Evolutionary conservation across 2,113 vertebrate genomes (phyloP).

Genomic region (Machaerirhynchus nigripectus): DNA sequence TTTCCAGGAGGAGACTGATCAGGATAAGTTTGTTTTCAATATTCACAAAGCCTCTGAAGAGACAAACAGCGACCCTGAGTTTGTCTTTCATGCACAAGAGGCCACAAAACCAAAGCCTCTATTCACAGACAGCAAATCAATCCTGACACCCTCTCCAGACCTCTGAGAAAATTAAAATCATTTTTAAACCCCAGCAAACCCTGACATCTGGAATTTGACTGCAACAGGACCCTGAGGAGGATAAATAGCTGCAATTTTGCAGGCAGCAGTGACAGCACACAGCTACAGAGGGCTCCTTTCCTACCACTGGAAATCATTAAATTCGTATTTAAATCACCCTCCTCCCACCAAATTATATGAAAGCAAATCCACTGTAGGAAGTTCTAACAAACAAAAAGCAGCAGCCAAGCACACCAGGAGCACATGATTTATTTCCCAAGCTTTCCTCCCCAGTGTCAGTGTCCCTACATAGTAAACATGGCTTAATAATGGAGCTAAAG

Average conservation of each 20-base stretch:
- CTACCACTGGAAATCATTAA: background rate
- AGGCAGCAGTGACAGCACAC: background rate
- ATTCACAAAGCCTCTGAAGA: background rate
- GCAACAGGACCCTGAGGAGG: background rate
- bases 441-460: background rate
- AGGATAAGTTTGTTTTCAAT: background rate
- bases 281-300: background rate
- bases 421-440: background rate
- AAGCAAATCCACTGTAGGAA: background rate
- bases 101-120: background rate
- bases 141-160: background rate
- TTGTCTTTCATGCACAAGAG: background rate
- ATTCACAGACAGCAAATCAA: background rate
- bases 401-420: background rate
- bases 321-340: background rate
- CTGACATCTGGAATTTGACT: constrained; percentile 24
- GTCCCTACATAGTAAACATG: background rate
- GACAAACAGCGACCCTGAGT: background rate
- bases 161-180: constrained; percentile 18
- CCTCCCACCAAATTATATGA: background rate
- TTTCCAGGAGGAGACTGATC: background rate
- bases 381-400: background rate
- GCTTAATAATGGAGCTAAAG: background rate
- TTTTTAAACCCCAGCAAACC: constrained; percentile 22
- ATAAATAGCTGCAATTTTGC: constrained; percentile 41